Percentiles rank a stretch among this genome's conserved stretches.
Conservation (phyloP, 1,140 invertebrate genomes). For the Heliconius hewitsoni region DNA sequence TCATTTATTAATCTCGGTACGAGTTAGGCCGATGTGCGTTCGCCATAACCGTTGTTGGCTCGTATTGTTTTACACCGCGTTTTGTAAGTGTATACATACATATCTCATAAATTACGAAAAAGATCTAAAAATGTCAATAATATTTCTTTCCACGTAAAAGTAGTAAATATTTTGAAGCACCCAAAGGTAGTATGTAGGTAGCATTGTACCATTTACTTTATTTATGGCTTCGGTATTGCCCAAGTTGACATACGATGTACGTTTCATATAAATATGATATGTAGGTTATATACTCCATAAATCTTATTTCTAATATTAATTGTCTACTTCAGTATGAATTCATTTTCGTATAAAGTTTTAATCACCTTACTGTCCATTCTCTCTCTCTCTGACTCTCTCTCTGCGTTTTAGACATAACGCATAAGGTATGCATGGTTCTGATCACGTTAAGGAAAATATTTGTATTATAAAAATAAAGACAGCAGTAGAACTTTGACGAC, state of each 20-base stretch:
- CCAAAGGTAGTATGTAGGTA: slow-evolving; percentile 14
- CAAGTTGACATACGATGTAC: slow-evolving; percentile 13
- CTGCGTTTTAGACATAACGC: too few relatives aligned
- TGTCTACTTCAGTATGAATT: not conserved
- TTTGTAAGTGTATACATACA: not conserved
- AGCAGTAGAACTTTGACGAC: too few relatives aligned
- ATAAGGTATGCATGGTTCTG: too few relatives aligned
- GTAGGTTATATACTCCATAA: not conserved
- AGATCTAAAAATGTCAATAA: not conserved
- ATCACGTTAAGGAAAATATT: too few relatives aligned
- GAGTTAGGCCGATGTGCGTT: too few relatives aligned
- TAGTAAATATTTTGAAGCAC: slow-evolving; percentile 26
- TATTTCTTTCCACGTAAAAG: slow-evolving; percentile 19
- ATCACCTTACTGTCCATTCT: too few relatives aligned
- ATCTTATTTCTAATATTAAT: not conserved
- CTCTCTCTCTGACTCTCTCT: too few relatives aligned
- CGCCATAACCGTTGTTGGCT: too few relatives aligned
- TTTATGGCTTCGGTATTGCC: slow-evolving; percentile 21
- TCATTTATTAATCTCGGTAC: too few relatives aligned
- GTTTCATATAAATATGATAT: not conserved
- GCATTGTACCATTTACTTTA: slow-evolving; percentile 16
- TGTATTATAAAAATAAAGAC: too few relatives aligned
- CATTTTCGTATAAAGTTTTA: too few relatives aligned
- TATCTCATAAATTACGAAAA: not conserved
- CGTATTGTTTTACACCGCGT: too few relatives aligned